Base-by-base conservation (phyloP, 2,888 invertebrate species). In the Merodon equestris region DNA sequence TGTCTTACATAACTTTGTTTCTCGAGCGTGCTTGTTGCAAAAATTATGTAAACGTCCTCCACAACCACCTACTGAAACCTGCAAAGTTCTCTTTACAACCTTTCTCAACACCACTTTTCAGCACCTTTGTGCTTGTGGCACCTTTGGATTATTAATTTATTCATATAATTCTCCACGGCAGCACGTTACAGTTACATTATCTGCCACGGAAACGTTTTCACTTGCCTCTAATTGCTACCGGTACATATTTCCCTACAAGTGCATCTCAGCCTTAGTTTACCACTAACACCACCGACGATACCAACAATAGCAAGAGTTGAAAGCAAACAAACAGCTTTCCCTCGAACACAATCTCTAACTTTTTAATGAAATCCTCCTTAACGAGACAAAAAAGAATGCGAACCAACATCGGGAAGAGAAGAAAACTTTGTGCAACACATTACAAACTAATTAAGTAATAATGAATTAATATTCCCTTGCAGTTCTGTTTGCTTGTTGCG, bases 401-500 rank as follows among this genome's bases (percentile, higher is more conserved):
- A 13, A 19, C n/a, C 19, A 9, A 15, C 56, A 10, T n/a, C 14
- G 13, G 57, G 38, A 34, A 76, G 79, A 74, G 72, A 71, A 64
- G 45, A 42, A 54, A 50, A 34, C 81, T 81, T 81, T 77, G 61
- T 57, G 61, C 64, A 51, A 74, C 48, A 56, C 73, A 77, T 70
- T 71, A 72, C 74, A 73, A 76, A 82, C 82, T 83, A 83, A 83
- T 83, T 82, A 83, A 81, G 75, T 81, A 74, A 77, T 83, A 79
- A 82, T 82, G 77, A 82, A 83, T 83, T 83, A 83, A 64, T 81
- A 56, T 73, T 82, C 68, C 83, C 76, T 82, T 91, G 83, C 90
- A 94, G 93, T 93, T 84, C 89, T 95, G 68, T 86, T 94, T 84
- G 91, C 94, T 75, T 90, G 93, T 38, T 90, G 93, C 51, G 90